Percentiles rank a stretch among this genome's conserved stretches.
Conservation (phyloP, 2,888 invertebrate species). For the Amphimallon solstitiale region DNA sequence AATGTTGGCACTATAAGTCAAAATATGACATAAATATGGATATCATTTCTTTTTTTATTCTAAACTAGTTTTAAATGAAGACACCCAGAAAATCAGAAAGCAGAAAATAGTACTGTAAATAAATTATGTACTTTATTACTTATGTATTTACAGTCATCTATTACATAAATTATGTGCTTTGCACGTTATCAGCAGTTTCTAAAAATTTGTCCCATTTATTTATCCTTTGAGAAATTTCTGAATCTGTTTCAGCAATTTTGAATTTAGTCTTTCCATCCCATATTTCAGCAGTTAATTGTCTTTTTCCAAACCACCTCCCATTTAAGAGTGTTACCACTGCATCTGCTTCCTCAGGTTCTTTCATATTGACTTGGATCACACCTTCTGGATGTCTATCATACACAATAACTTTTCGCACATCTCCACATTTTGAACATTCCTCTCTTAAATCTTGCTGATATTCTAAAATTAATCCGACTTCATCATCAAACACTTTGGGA, state of each 20-base stretch:
- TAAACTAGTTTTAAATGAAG: no score
- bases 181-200: constrained; percentile 64
- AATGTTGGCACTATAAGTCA: no score
- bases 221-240: constrained; percentile 82
- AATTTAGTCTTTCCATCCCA: constrained; percentile 95
- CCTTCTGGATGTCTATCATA: constrained; percentile 96
- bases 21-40: no score
- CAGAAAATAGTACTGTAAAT: not conserved
- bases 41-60: no score
- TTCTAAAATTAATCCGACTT: constrained; percentile 88
- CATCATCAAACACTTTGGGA: constrained; percentile 87
- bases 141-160: not conserved
- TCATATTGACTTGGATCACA: constrained; percentile 91
- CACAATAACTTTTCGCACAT: constrained; percentile 88
- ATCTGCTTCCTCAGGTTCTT: constrained; percentile 91
- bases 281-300: constrained; percentile 84
- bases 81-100: no score
- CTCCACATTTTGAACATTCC: constrained; percentile 91
- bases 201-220: constrained; percentile 90
- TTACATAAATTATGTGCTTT: not conserved
- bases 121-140: not conserved
- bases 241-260: constrained; percentile 89
- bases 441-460: constrained; percentile 90
- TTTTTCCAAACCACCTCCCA: constrained; percentile 89
- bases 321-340: constrained; percentile 87